Conservation (phyloP, 1,140 invertebrate genomes). For the Piezodorus guildinii region DNA sequence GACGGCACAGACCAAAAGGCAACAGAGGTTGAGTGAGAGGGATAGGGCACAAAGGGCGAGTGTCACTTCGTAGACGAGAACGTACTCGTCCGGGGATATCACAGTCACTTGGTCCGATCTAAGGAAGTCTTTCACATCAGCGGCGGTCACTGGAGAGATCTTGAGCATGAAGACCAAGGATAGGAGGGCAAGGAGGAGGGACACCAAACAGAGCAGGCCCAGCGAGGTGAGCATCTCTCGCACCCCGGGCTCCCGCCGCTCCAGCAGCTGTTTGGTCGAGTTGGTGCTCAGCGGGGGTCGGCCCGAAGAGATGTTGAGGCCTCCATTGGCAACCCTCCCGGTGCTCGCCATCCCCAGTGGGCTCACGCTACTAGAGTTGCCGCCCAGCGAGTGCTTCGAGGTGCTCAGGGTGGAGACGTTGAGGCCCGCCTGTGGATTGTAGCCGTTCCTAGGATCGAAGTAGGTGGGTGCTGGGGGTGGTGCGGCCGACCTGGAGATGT, state of each 20-base stretch:
- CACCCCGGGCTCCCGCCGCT: conserved; percentile 39
- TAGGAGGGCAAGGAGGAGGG: conserved; percentile 65
- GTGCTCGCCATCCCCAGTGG: conserved; percentile 32
- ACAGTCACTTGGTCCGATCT: conserved; percentile 42
- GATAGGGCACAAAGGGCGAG: conserved; percentile 77
- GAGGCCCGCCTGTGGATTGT: conserved; percentile 38
- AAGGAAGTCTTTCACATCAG: conserved; percentile 41
- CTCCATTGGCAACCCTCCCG: conserved; percentile 31
- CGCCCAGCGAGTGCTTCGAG: conserved; percentile 61
- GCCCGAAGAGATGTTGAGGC: conserved; percentile 29
- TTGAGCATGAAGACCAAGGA: conserved; percentile 75
- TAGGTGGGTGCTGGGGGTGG: conserved; percentile 18
- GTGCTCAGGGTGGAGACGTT: conserved; percentile 54
- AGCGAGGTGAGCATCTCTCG: conserved; percentile 75
- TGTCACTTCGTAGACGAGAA: conserved; percentile 80
- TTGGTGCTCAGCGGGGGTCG: conserved; percentile 26
- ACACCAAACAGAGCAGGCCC: conserved; percentile 72
- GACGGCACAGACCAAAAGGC: conserved; percentile 81
- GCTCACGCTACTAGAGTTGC: conserved; percentile 41
- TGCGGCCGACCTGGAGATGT: conserved; percentile 24
- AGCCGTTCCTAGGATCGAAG: neutral
- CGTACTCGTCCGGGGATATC: conserved; percentile 60
- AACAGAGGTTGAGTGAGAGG: conserved; percentile 76
- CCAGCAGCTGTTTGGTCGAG: conserved; percentile 22
- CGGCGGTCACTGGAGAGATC: conserved; percentile 53